Conservation (phyloP, 2,797 vertebrate species). For the Argya squamiceps region DNA sequence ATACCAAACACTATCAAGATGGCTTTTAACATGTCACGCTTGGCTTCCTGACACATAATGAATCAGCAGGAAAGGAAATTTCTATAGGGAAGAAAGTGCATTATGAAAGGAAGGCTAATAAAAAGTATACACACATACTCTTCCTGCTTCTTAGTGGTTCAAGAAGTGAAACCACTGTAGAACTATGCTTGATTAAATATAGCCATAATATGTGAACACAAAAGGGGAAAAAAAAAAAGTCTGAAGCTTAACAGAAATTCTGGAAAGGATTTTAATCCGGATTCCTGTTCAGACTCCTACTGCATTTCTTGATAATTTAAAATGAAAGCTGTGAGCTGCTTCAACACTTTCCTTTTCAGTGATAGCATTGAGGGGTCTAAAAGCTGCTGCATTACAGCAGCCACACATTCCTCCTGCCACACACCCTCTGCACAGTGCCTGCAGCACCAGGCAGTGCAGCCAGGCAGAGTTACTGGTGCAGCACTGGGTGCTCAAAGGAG, state of each 20-base stretch:
- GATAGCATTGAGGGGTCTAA: not conserved
- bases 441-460: accelerated
- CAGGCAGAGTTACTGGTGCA: not conserved
- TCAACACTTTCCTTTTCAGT: not conserved
- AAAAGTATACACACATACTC: not conserved
- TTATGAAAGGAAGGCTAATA: slow-evolving; percentile 58
- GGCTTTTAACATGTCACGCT: slow-evolving; percentile 78
- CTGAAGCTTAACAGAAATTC: not conserved
- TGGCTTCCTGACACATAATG: slow-evolving; percentile 71
- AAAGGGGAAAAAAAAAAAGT: not conserved
- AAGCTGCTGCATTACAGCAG: not conserved
- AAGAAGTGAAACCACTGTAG: not conserved
- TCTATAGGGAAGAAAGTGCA: slow-evolving; percentile 55
- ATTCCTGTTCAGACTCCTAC: not conserved
- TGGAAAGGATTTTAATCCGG: not conserved
- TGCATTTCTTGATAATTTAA: not conserved
- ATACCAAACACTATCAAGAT: slow-evolving; percentile 84
- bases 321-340: not conserved
- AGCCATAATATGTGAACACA: not conserved
- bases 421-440: not conserved
- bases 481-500: not conserved
- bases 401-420: not conserved
- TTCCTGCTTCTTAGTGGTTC: not conserved
- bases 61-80: slow-evolving; percentile 73
- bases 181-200: not conserved